Percentiles rank a stretch among this genome's conserved stretches.
These are phyloP conservation scores for Piaya cayana DNA, from an alignment of 2,113 vertebrate genomes.

Conservation along the genomic window DNA sequence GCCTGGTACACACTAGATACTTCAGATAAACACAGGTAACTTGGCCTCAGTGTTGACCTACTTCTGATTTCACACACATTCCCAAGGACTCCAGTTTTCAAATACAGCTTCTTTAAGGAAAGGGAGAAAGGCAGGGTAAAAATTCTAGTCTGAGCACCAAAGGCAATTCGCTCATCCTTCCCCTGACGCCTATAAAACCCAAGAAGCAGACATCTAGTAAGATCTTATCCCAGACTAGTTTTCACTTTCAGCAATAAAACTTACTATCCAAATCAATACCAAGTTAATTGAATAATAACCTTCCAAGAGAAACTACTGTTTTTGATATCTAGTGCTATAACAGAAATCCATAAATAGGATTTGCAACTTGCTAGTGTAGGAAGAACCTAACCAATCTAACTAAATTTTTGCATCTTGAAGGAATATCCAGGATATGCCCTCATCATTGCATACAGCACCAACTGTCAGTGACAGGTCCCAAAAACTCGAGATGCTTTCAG, in stretches of 20 bases:
- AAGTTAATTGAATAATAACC: conserved; percentile 2
- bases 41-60: not conserved
- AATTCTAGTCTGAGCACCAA: not conserved
- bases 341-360: not conserved
- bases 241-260: not conserved
- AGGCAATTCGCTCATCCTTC: not conserved
- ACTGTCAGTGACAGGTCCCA: not conserved
- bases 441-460: not conserved
- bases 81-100: not conserved
- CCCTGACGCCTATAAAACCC: not conserved
- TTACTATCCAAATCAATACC: conserved; percentile 18
- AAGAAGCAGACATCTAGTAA: not conserved
- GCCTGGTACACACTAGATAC: not conserved
- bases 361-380: not conserved
- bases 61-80: not conserved
- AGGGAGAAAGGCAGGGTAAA: not conserved
- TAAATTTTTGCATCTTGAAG: not conserved
- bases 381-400: not conserved
- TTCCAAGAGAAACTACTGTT: not conserved
- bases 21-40: not conserved
- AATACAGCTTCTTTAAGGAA: not conserved
- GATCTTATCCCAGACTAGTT: not conserved
- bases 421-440: accelerated
- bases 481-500: not conserved
- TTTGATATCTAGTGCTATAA: not conserved